Base-by-base conservation (phyloP, 2,797 vertebrate species). In the Sebastes jordani region DNA sequence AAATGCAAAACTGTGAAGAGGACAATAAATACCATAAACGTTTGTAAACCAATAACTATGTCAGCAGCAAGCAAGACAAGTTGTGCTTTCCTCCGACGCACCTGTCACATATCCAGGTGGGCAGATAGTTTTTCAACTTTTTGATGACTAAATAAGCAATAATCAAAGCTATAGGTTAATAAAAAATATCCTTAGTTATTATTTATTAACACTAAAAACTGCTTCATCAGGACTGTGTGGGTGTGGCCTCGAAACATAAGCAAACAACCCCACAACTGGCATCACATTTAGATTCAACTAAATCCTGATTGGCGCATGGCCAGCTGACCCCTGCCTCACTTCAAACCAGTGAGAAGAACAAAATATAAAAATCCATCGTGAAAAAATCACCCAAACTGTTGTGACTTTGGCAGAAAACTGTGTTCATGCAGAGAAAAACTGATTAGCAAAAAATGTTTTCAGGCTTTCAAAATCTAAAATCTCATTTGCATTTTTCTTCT, bases 401-500 rank as follows among this genome's bases (percentile, higher is more conserved):
- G 30, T 16, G 18, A 14, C 10, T 54, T 55, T 74, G 20, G 22
- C 36, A 36, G 71, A 55, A 34, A 49, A 52, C 11, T 54, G 29
- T 25, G 14, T 22, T 42, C 18, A 29, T 56, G 52, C 18, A 6
- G 6, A 72, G 9, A 68, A 69, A 38, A 55, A 11, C 30, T 46
- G 23, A 59, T 30, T 20, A 30, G 55, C 18, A 7, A 46, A 60
- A 30, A 25, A 3, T 0, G 5, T n/a, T 68, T 38, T 30, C 27
- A 58, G 38, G 32, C 61, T 18, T 75, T 67, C 6, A 55, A 73
- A 63, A 55, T 23, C 58, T 22, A 56, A 64, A n/a, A 71, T 54
- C 32, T 66, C 7, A 36, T 78, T 56, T n/a, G 22, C 32, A 25
- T 64, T 22, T 73, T 76, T 60, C 52, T 56, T 75, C 68, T 65